Conservation (phyloP, 1,140 invertebrate species). For the Daktulosphaira vitifoliae region DNA sequence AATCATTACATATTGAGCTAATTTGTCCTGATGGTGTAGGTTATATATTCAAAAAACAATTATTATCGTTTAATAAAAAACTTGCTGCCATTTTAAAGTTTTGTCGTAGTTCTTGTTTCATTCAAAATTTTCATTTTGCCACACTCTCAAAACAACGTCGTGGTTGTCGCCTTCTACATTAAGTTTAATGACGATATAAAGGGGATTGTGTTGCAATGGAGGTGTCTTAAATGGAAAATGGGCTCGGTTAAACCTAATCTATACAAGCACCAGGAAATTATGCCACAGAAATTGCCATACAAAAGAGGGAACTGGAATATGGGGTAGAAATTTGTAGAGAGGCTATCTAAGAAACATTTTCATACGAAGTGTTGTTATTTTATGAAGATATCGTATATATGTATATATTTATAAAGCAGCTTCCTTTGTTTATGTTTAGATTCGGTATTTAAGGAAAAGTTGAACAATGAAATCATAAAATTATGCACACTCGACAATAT, state of each 20-base stretch:
- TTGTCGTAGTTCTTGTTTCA: too few species aligned
- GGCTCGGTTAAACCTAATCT: slow-evolving; percentile 20
- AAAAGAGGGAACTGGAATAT: too few species aligned
- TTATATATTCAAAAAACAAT: too few species aligned
- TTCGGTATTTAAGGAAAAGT: neutral
- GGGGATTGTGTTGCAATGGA: neutral
- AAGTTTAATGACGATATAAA: slow-evolving; percentile 32
- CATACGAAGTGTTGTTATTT: slow-evolving; percentile 5
- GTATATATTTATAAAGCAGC: slow-evolving; percentile 4
- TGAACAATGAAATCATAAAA: slow-evolving; percentile 22
- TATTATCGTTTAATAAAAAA: too few species aligned
- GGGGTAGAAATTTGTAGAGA: too few species aligned
- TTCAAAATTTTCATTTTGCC: too few species aligned
- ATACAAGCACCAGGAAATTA: slow-evolving; percentile 31
- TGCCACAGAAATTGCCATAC: slow-evolving; percentile 12
- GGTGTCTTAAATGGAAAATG: slow-evolving; percentile 21
- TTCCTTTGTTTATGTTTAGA: neutral
- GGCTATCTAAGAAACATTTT: too few species aligned
- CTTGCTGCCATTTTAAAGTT: too few species aligned
- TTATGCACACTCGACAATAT: slow-evolving; percentile 23
- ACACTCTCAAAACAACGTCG: neutral
- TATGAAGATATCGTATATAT: neutral
- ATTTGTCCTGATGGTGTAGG: too few species aligned
- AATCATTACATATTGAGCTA: too few species aligned
- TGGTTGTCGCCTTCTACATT: slow-evolving; percentile 9